Base-by-base conservation (phyloP, 2,113 vertebrate genomes). In the Peromyscus polionotus region DNA sequence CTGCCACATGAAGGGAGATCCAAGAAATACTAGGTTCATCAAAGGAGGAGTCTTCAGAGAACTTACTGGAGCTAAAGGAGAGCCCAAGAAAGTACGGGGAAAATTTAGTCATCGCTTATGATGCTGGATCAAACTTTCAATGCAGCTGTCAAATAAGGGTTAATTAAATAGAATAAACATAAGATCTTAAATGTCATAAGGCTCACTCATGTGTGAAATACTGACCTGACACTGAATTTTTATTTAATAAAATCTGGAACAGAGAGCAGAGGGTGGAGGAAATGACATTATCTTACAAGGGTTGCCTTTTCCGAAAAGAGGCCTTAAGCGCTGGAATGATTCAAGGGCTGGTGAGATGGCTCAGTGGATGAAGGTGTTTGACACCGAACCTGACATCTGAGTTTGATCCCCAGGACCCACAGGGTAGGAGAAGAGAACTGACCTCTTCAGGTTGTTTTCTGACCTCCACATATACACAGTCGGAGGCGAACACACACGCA, bases 11-110 rank as follows among this genome's bases (percentile, higher is more conserved):
- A 91, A 76, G 11, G 31, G 28, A 22, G 51, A 54, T 59, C 42
- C 51, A 48, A 61, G 59, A 72, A 95, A 61, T 22, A 14, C 51
- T 22, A 22, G 4, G 10, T 4, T 90, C 70, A 61, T 75, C 79
- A 91, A 79, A 80, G 75, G 54, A 36, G 13, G 73, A n/a, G n/a
- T 94, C 63, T 73, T 77, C 51, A 54, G 86, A 77, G 79, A 92
- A 7, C 61, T 92, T n/a, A 45, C 63, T n/a, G 31, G 57, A 84
- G 57, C n/a, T 76, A 73, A 94, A 51, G 7, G 92, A 42, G 22
- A 92, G 14, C 7, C 42, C 39, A 86, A 77, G 70, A 86, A 79
- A 96, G 39, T 26, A 54, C 7, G 45, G 26, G 59, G 54, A 16
- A 85, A 73, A 42, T 67, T 4, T 83, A 92, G 13, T 61, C 67